A percentile compares a stretch with the other conserved stretches of the same genome.
phyloP scores from a whole-genome alignment of 2,888 invertebrate species.

The Diarsia dahlii region DNA sequence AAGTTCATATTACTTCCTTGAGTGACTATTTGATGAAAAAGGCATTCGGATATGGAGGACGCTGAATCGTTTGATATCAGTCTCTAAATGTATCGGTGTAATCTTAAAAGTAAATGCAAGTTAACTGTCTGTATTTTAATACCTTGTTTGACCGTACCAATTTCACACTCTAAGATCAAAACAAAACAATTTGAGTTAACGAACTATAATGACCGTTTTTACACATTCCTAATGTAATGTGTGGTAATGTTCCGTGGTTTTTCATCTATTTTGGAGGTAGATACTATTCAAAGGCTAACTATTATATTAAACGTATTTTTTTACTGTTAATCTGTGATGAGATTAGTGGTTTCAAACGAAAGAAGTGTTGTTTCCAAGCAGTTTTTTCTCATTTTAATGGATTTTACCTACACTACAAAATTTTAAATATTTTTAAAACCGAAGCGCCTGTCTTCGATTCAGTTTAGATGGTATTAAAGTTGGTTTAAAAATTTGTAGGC shows the following conservation, averaged over 20 bases:
- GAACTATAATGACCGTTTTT: slow-evolving; percentile 2
- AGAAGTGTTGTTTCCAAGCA: neutral
- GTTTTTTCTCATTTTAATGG: neutral
- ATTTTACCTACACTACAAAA: neutral
- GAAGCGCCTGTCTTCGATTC: no score
- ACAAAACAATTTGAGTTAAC: slow-evolving; percentile 11
- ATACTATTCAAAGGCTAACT: neutral
- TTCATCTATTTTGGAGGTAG: neutral
- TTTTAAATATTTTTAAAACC: no score
- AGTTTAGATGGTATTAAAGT: no score
- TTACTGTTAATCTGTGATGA: no score
- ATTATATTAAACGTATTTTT: neutral
- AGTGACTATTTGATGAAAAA: no score
- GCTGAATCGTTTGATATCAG: no score
- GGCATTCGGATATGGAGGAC: no score
- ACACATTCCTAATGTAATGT: neutral
- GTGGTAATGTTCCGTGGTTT: slow-evolving; percentile 1
- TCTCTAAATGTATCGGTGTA: no score
- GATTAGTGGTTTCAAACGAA: neutral
- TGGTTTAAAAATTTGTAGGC: no score
- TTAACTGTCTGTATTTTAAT: no score
- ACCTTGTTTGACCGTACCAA: neutral
- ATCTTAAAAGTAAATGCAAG: no score
- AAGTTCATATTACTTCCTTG: no score
- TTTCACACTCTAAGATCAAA: slow-evolving; percentile 7